These are phyloP conservation scores for Antigone vipio DNA, from an alignment of 2,113 vertebrate genomes.

Conservation along the genomic window DNA sequence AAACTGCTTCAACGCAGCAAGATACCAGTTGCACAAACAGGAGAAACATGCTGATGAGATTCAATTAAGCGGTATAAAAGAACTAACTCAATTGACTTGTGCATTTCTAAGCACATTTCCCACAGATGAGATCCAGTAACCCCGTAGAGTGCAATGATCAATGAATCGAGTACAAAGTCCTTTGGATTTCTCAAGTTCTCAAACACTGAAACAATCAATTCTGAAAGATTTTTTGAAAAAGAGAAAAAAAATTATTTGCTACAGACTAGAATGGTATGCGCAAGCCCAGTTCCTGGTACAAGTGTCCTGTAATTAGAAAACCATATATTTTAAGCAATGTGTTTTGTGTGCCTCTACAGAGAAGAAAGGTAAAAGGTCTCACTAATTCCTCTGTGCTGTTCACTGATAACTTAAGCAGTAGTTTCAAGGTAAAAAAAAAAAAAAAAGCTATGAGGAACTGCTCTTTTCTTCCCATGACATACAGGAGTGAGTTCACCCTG, in stretches of 20 bases:
- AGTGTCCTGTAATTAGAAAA: not conserved
- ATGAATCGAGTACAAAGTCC: not conserved
- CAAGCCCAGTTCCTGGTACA: not conserved
- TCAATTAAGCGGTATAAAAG: not conserved
- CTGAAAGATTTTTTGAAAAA: not conserved
- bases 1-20: not conserved
- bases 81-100: not conserved
- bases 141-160: not conserved
- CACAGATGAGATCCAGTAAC: not conserved
- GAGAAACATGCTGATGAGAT: not conserved
- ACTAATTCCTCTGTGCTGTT: not conserved
- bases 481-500: not conserved
- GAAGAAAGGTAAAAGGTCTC: not conserved
- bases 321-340: not conserved
- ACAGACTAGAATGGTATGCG: not conserved
- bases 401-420: not conserved
- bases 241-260: not conserved
- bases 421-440: not conserved
- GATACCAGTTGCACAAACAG: not conserved
- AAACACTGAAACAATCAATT: not conserved
- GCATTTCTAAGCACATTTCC: not conserved
- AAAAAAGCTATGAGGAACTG: fast-evolving
- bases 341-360: not conserved
- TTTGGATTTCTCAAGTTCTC: not conserved
- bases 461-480: not conserved